Evolutionary conservation across 2,797 vertebrate genomes (phyloP).

Genomic region (Myiothlypis coronata): DNA sequence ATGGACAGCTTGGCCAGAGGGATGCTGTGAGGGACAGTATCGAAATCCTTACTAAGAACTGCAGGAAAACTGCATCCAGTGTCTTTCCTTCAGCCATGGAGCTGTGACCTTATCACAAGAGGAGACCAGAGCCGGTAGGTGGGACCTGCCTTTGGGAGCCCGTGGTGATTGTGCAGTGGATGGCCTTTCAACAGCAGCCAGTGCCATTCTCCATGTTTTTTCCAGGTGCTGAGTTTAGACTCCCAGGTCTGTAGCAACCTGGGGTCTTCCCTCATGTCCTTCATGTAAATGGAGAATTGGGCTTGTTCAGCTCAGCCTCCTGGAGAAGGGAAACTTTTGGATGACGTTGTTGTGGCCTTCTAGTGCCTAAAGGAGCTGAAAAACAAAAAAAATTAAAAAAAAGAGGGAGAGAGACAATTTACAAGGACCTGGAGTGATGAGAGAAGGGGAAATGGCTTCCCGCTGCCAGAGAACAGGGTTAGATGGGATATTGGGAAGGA

Average conservation of each 20-base stretch:
- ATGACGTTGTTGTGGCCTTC: background rate
- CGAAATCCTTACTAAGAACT: background rate
- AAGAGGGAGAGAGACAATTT: background rate
- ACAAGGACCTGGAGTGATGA: background rate
- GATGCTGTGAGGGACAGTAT: background rate
- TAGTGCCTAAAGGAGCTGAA: background rate
- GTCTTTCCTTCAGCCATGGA: background rate
- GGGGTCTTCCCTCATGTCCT: background rate
- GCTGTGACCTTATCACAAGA: background rate
- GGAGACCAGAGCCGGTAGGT: fast-evolving
- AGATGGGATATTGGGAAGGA: background rate
- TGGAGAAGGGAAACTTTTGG: background rate
- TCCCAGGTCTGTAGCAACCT: fast-evolving
- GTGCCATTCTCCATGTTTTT: background rate
- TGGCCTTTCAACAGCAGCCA: background rate
- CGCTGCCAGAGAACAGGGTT: fast-evolving
- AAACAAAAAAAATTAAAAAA: too few relatives aligned
- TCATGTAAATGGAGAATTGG: background rate
- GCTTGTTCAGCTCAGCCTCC: background rate
- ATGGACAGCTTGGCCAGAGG: background rate
- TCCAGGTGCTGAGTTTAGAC: background rate
- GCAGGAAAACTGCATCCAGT: background rate
- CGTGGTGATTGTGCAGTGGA: fast-evolving
- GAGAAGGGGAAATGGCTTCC: background rate
- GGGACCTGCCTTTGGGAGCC: background rate